Conservation (phyloP, 2,797 vertebrate species). For the Oreochromis mossambicus region DNA sequence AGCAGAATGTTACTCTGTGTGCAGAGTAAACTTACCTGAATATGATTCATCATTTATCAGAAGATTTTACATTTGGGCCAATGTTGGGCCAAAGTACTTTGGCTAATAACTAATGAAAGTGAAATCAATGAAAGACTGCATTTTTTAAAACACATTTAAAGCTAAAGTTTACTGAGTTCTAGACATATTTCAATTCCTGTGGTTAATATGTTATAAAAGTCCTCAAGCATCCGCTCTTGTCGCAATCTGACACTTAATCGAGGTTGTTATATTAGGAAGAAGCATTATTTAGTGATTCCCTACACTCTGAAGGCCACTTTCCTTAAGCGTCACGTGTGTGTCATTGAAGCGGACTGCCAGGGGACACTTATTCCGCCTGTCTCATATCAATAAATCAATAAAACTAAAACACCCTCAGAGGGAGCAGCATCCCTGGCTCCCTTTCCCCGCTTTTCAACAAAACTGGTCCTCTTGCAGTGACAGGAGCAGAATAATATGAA, state of each 20-base stretch:
- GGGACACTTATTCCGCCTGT: conserved; percentile 26
- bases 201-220: not conserved
- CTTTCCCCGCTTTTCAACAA: not conserved
- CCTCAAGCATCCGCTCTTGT: not conserved
- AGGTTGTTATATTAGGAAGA: not conserved
- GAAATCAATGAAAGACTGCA: not conserved
- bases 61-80: not conserved
- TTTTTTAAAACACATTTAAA: not conserved
- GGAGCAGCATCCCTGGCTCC: conserved; percentile 1
- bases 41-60: not conserved
- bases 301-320: conserved; percentile 12
- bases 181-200: not conserved
- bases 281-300: not conserved
- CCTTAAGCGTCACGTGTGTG: conserved; percentile 13
- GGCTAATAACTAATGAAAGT: not conserved
- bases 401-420: conserved; percentile 15
- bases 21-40: not conserved
- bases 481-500: conserved; percentile 10
- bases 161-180: not conserved
- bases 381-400: conserved; percentile 46
- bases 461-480: not conserved
- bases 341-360: conserved; percentile 26
- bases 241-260: not conserved
- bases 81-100: not conserved
- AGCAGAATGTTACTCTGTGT: no score